A percentile compares a stretch with the other conserved stretches of the same genome.
phyloP scores from a whole-genome alignment of 2,797 vertebrate species.

The Phaenicophaeus curvirostris region DNA sequence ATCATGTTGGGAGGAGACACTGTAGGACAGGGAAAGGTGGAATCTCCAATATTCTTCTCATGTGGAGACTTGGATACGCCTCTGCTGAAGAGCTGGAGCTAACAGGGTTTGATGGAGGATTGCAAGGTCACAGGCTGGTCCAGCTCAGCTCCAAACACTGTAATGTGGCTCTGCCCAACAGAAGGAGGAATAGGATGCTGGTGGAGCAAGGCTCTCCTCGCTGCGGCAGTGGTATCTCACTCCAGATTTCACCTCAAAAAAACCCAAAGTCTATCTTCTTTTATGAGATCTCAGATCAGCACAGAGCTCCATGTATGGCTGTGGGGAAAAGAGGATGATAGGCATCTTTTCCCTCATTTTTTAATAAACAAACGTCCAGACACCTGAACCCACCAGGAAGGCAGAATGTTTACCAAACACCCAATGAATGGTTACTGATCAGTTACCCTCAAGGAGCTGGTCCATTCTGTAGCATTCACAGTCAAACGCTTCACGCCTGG shows the following conservation, averaged over 20 bases:
- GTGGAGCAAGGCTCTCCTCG: neutral
- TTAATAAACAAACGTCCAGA: neutral
- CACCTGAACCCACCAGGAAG: neutral
- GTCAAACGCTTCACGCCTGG: neutral
- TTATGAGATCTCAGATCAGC: neutral
- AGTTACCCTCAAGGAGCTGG: fast-evolving
- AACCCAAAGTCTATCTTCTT: neutral
- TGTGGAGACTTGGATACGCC: neutral
- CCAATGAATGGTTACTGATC: neutral
- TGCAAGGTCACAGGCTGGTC: neutral
- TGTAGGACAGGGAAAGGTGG: neutral
- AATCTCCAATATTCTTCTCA: neutral
- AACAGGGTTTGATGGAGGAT: neutral
- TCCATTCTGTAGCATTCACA: fast-evolving
- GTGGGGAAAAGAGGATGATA: neutral
- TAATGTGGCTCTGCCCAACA: too few species aligned
- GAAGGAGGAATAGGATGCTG: neutral
- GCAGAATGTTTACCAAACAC: neutral
- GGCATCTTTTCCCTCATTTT: neutral
- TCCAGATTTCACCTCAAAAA: neutral
- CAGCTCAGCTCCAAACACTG: neutral
- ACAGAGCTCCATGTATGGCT: neutral
- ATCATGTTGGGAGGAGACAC: neutral
- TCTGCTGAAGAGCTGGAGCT: neutral
- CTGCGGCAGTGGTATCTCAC: neutral